Evolutionary conservation across 2,797 vertebrate species (phyloP), one percentile per base, ranked within the genome.

Genomic region (Kryptolebias ocellatus): DNA sequence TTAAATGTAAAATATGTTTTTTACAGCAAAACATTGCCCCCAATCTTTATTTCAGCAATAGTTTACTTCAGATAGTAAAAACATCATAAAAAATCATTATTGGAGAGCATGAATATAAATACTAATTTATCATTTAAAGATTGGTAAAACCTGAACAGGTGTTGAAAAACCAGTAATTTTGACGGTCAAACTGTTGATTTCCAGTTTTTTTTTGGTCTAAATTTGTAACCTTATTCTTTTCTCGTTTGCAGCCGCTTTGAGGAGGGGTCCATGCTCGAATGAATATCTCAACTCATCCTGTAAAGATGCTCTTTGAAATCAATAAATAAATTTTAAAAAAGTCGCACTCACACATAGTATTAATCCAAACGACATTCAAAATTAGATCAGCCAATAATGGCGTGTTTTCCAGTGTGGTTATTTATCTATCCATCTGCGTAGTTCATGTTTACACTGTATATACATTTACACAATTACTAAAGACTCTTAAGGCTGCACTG

Each of bases 401-500:
- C 64, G 71, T 87, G 81, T 83, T 78, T 59, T 92, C 93, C 92
- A 90, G 70, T 84, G 84, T 92, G 82, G 90, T 95, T 91, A 93
- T 94, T 61, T 84, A 84, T 80, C 66, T 78, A 67, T 78, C 70
- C 67, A 68, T 70, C 70, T 67, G 70, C 90, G 63, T 93, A 92
- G 83, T 95, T 91, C 92, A 93, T 94, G 91, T 95, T 96, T 95
- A 95, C 93, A 94, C 87, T 96, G 95, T 95, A 96, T 94, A 92
- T 79, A 76, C 76, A 78, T 53, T 74, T 16, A 80, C 54, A 67
- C 29, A 55, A 47, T 79, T 15, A 90, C 90, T 85, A 77, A 73
- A 82, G 7, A 65, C 34, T 84, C 29, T 78, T 47, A 0, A 34
- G 70, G 70, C 42, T 3, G 0, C 65, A 59, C 49, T 54, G 68